Conservation (phyloP, 2,797 vertebrate genomes). For the Denticeps clupeoides region DNA sequence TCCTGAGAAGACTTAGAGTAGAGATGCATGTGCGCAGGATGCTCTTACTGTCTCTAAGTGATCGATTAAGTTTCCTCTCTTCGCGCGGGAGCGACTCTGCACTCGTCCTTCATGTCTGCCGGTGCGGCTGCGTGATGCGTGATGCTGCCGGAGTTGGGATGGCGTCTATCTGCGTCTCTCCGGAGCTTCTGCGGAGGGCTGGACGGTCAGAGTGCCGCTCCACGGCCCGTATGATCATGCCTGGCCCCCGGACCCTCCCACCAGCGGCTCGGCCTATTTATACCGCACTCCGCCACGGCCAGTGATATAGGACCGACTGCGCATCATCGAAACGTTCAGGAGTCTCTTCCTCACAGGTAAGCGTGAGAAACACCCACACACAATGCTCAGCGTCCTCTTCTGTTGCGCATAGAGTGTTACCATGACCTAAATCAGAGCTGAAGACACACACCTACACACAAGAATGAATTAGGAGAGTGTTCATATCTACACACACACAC, state of each 20-base stretch:
- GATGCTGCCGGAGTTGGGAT: conserved; percentile 37
- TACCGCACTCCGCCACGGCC: conserved; percentile 36
- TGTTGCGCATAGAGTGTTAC: conserved; percentile 15
- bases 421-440: too few relatives aligned
- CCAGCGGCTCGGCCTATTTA: conserved; percentile 53
- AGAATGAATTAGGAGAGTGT: conserved; percentile 46
- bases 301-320: conserved; percentile 36
- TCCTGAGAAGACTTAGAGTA: too few relatives aligned
- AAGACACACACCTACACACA: too few relatives aligned
- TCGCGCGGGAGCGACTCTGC: conserved; percentile 26
- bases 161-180: conserved; percentile 21
- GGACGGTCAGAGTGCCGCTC: neutral
- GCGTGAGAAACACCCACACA: conserved; percentile 20
- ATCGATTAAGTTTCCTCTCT: conserved; percentile 21
- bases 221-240: neutral
- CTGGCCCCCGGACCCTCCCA: conserved; percentile 49
- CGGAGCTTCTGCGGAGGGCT: neutral
- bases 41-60: too few relatives aligned
- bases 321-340: conserved; percentile 19
- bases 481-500: conserved; percentile 16
- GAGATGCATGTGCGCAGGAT: too few relatives aligned
- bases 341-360: conserved; percentile 43
- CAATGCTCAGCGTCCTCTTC: conserved; percentile 9
- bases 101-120: conserved; percentile 33
- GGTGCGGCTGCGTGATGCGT: conserved; percentile 36